These are phyloP conservation scores for Pasiphila rectangulata DNA, from an alignment of 2,888 invertebrate species.

Conservation along the genomic window DNA sequence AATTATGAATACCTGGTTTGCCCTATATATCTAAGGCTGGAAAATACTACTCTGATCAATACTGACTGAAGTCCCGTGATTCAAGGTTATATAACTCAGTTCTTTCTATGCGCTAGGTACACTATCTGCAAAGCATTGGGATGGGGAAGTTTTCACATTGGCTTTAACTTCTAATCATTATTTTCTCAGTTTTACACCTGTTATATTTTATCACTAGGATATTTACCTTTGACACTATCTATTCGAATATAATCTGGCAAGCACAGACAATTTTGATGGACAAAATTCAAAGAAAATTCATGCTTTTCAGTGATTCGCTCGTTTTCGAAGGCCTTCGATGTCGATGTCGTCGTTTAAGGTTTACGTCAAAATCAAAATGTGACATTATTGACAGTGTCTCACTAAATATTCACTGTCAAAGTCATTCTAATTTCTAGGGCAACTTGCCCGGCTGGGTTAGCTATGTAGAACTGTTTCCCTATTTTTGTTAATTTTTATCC, in stretches of 20 bases:
- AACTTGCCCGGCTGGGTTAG: no score
- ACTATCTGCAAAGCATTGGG: slow-evolving; percentile 40
- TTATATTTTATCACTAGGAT: slow-evolving; percentile 42
- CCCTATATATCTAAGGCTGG: slow-evolving; percentile 38
- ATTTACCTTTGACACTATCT: slow-evolving; percentile 75
- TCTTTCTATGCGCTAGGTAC: slow-evolving; percentile 57
- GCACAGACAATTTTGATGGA: slow-evolving; percentile 66
- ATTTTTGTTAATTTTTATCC: no score
- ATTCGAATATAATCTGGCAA: slow-evolving; percentile 59
- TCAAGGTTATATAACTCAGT: slow-evolving; percentile 80
- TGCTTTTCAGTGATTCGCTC: slow-evolving; percentile 50
- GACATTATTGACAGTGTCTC: slow-evolving; percentile 5
- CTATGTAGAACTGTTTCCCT: no score
- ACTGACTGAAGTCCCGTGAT: slow-evolving; percentile 75
- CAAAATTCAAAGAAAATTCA: slow-evolving; percentile 61
- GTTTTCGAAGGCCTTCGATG: slow-evolving; percentile 33
- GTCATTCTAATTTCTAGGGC: no score
- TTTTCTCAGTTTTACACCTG: slow-evolving; percentile 26
- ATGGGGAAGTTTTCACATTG: slow-evolving; percentile 12
- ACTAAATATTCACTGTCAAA: no score
- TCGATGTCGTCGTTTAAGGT: slow-evolving; percentile 1
- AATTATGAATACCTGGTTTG: slow-evolving; percentile 42
- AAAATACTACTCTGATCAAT: slow-evolving; percentile 60
- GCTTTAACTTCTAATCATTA: slow-evolving; percentile 26
- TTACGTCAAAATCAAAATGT: background rate